Conservation (phyloP, 2,113 vertebrate genomes). For the Pteruthius melanotis region DNA sequence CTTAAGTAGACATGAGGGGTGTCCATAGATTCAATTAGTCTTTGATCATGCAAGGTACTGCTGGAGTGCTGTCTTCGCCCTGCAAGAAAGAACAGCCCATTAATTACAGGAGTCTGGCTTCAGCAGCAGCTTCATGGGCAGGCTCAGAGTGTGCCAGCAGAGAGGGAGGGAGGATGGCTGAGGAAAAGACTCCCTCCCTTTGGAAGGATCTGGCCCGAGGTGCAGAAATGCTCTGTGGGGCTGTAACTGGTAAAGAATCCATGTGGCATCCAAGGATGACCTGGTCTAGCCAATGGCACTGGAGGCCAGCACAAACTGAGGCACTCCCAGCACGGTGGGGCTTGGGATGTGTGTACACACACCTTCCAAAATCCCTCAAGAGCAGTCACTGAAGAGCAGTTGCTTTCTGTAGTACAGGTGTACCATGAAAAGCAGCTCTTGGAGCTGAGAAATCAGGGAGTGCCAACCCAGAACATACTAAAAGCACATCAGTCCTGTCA, state of each 20-base stretch:
- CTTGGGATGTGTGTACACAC: not conserved
- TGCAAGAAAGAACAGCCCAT: slow-evolving; percentile 69
- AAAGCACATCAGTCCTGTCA: not conserved
- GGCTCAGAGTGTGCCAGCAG: not conserved
- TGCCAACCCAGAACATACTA: not conserved
- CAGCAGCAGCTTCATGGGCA: not conserved
- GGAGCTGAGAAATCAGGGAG: not conserved
- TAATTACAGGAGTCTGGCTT: not conserved
- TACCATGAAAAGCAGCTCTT: not conserved
- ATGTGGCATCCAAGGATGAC: not conserved
- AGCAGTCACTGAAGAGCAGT: not conserved
- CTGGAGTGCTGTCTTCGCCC: slow-evolving; percentile 97
- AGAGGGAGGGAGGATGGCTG: not conserved
- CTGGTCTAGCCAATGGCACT: not conserved
- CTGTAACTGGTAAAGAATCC: not conserved
- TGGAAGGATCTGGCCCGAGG: not conserved
- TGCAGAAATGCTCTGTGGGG: not conserved
- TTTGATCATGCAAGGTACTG: slow-evolving; percentile 94
- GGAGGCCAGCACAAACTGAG: not conserved
- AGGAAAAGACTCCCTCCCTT: not conserved
- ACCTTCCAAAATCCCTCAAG: not conserved
- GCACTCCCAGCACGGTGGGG: not conserved
- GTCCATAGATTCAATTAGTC: slow-evolving; percentile 60
- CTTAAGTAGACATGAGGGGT: slow-evolving; percentile 70
- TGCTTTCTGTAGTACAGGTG: not conserved